phyloP scores from a whole-genome alignment of 35 echinoderm and acorn worm genomes.

The Diadema setosum region DNA sequence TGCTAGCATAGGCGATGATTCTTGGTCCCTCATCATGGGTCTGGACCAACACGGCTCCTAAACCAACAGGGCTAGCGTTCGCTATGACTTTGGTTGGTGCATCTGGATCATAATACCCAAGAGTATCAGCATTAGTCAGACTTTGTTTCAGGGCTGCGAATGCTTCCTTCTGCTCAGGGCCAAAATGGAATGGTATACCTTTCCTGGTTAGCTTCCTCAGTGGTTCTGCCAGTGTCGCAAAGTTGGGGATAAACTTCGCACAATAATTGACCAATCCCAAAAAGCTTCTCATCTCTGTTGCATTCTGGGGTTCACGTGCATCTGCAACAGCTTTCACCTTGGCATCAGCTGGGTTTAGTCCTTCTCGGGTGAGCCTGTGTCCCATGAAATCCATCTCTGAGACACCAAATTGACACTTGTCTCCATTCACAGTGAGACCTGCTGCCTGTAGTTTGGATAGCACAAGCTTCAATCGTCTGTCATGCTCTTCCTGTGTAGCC shows the following conservation, averaged over 20 bases:
- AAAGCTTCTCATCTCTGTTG: conserved; percentile 59
- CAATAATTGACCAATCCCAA: conserved; percentile 57
- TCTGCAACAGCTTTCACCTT: background rate
- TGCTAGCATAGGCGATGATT: conserved; percentile 48
- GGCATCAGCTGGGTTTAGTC: conserved; percentile 17
- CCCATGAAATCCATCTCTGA: conserved; percentile 36
- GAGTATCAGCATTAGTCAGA: background rate
- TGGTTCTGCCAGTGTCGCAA: conserved; percentile 61
- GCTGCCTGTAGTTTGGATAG: conserved; percentile 5
- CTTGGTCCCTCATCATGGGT: background rate
- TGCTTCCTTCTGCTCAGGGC: conserved; percentile 9
- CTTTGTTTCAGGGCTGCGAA: conserved; percentile 6
- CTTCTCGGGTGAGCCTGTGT: conserved; percentile 18
- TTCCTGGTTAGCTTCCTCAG: conserved; percentile 13
- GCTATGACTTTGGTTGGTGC: conserved; percentile 20
- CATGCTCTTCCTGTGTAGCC: conserved; percentile 29
- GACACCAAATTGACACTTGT: conserved; percentile 53
- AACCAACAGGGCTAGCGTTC: conserved; percentile 55
- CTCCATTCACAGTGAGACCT: conserved; percentile 36
- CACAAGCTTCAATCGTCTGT: background rate
- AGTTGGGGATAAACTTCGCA: conserved; percentile 44
- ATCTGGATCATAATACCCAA: conserved; percentile 30
- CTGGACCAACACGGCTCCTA: conserved; percentile 57
- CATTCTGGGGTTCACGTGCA: conserved; percentile 23
- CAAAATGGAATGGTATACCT: background rate